Percentiles rank a stretch among this genome's conserved stretches.
Conservation (phyloP, 2,888 invertebrate genomes). For the Itoplectis maculator region DNA sequence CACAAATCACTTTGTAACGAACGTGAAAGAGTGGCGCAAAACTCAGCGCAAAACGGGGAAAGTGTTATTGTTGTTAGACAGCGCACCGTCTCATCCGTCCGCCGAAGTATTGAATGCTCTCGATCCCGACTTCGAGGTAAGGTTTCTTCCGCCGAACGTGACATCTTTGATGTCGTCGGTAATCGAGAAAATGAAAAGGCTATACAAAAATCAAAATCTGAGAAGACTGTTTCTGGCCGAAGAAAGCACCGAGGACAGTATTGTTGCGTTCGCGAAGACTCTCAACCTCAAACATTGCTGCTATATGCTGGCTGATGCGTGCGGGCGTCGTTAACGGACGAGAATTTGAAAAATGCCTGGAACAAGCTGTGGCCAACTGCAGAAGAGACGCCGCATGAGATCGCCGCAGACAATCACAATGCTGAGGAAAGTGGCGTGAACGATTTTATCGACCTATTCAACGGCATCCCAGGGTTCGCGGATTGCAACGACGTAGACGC, state of each 20-base stretch:
- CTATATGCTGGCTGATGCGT: constrained; percentile 67
- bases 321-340: constrained; percentile 63
- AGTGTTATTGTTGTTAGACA: constrained; percentile 66
- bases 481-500: no score
- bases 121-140: constrained; percentile 60
- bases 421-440: no score
- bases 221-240: constrained; percentile 62
- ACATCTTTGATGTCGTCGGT: constrained; percentile 67
- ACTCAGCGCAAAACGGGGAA: constrained; percentile 44
- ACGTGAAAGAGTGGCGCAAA: constrained; percentile 48
- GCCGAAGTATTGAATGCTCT: constrained; percentile 58
- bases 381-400: no score
- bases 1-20: constrained; percentile 64
- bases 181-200: constrained; percentile 70
- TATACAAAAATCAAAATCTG: constrained; percentile 58
- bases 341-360: constrained; percentile 63
- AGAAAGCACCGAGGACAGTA: constrained; percentile 27
- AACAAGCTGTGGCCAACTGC: constrained; percentile 62
- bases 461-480: no score
- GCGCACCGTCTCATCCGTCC: constrained; percentile 61
- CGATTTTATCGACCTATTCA: no score
- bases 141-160: constrained; percentile 71
- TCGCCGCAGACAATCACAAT: no score
- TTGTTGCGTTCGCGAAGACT: constrained; percentile 47
- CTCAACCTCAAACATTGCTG: constrained; percentile 67